Evolutionary conservation across 2,113 vertebrate genomes (phyloP).

Genomic region (Tragulus kanchil): DNA sequence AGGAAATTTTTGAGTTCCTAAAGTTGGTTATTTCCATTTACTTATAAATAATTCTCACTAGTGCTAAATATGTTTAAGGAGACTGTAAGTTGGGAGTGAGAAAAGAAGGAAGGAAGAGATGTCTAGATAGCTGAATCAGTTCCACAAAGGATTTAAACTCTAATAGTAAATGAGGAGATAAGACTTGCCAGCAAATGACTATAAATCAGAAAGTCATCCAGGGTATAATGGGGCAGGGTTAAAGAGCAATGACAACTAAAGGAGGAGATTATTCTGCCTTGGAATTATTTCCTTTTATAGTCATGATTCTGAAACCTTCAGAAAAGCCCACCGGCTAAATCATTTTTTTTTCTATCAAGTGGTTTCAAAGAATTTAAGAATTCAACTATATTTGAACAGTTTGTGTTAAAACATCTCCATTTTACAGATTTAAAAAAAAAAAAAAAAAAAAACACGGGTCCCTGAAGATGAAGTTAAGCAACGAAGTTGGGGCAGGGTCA

Average conservation of each 20-base stretch:
- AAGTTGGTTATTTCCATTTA: neutral
- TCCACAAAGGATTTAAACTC: slow-evolving; percentile 47
- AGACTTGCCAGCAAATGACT: neutral
- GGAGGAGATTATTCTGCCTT: neutral
- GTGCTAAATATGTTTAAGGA: neutral
- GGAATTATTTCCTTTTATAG: slow-evolving; percentile 33
- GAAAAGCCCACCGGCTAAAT: neutral
- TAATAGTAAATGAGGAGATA: neutral
- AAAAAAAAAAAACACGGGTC: neutral
- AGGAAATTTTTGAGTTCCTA: neutral
- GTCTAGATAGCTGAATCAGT: neutral
- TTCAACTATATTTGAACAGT: slow-evolving; percentile 34
- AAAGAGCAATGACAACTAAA: neutral
- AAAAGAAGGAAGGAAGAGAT: neutral
- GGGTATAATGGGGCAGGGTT: neutral
- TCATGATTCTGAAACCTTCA: neutral
- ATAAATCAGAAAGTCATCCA: neutral
- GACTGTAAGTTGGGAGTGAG: neutral
- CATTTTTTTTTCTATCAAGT: neutral
- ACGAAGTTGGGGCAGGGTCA: neutral
- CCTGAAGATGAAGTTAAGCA: neutral
- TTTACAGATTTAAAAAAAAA: slow-evolving; percentile 10
- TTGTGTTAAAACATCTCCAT: neutral
- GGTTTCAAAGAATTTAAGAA: slow-evolving; percentile 21
- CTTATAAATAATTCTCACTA: neutral